A percentile compares a stretch with the other conserved stretches of the same genome.
Conservation (phyloP, 2,113 vertebrate genomes). For the Bombycilla garrulus region DNA sequence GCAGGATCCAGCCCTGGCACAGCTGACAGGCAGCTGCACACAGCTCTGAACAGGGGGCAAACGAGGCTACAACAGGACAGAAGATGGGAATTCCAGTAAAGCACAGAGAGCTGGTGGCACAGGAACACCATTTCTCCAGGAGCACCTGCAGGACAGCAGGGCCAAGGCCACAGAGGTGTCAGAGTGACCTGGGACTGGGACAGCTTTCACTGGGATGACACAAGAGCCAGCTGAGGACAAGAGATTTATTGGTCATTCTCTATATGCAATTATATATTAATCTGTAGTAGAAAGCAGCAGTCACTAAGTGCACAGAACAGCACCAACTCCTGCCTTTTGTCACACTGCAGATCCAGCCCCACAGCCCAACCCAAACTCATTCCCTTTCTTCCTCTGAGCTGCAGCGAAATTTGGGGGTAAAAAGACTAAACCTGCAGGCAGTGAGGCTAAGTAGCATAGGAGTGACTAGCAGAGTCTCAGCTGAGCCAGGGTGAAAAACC, state of each 20-base stretch:
- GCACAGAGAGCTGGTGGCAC: background rate
- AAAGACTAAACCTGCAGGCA: background rate
- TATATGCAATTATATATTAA: constrained; percentile 42
- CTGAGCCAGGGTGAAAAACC: background rate
- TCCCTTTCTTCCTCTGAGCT: background rate
- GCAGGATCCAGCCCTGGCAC: background rate
- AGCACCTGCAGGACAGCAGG: background rate
- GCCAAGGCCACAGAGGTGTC: background rate
- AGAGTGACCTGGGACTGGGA: background rate
- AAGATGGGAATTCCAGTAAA: background rate
- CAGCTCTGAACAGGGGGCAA: background rate
- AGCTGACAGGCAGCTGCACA: background rate
- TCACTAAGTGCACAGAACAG: constrained; percentile 2
- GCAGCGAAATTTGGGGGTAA: background rate
- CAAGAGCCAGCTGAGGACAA: background rate
- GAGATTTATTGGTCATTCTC: constrained; percentile 36
- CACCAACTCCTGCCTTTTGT: background rate
- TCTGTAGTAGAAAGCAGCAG: constrained; percentile 52
- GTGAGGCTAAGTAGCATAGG: background rate
- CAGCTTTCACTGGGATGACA: background rate
- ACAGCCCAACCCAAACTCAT: background rate
- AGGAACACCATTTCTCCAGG: background rate
- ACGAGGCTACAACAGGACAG: background rate
- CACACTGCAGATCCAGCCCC: background rate
- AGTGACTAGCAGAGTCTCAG: background rate